Base-by-base conservation (phyloP, 2,113 vertebrate genomes). In the Asarcornis scutulata region DNA sequence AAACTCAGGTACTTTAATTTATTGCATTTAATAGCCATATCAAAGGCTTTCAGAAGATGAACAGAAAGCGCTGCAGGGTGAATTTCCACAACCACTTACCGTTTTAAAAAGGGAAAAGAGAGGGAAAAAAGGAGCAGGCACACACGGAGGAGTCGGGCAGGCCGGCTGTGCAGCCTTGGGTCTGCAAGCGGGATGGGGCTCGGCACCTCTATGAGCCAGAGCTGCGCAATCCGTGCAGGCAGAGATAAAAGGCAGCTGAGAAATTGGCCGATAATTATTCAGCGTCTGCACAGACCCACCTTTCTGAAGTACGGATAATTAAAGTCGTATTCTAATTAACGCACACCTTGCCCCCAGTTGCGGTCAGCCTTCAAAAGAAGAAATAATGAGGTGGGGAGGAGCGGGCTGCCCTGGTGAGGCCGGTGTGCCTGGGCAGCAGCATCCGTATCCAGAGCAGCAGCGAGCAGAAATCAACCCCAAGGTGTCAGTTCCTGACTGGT, bases 1-100 rank as follows among this genome's bases (percentile, higher is more conserved):
- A 86, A 95, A 81, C 87, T 81, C 79, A 86, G 91, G 91, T 96
- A 32, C 68, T 94, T 93, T 86, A 93, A 96, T 93, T 97, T 88
- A 85, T 95, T 85, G 60, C 63, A 44, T 93, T 95, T 95, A 91
- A 87, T 52, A 59, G 77, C 63, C 26, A 1, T 69, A 91, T 91
- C 95, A 96, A 95, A 93, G 87, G 69, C 91, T 94, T 86, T 69
- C 58, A 17, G 62, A 69, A 82, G 91, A 67, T 56, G 89, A 94
- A 73, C 69, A 68, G 84, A 73, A 90, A 84, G 58, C 15, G 91
- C 95, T 60, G 66, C 40, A 14, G 85, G 95, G 77, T 67, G 83
- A 48, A 94, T 93, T 95, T 88, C 93, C 74, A 38, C 85, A 67
- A 73, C 62, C 68, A 44, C 78, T 95, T 95, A 59, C 79, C 36